Percentiles rank a stretch among this genome's conserved stretches.
Conservation (phyloP, 2,797 vertebrate species). For the Ctenopoma kingsleyae region DNA sequence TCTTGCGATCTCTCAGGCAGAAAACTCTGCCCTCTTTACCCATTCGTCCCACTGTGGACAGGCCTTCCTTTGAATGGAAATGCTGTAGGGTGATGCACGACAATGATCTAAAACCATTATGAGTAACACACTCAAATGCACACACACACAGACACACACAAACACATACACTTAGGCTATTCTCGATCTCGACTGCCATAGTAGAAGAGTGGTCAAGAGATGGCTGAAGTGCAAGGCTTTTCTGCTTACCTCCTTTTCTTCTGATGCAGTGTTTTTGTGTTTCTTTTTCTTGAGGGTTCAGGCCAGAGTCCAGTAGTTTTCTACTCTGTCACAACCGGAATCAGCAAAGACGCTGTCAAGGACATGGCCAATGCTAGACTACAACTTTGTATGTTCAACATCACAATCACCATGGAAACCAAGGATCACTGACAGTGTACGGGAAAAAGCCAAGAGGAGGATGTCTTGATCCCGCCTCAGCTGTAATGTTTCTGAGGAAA, state of each 20-base stretch:
- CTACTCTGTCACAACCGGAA: conserved; percentile 69
- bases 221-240: conserved; percentile 68
- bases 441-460: conserved; percentile 45
- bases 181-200: conserved; percentile 72
- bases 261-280: conserved; percentile 80
- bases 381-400: conserved; percentile 75
- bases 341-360: conserved; percentile 66
- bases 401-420: conserved; percentile 82
- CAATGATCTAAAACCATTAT: conserved; percentile 71
- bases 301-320: conserved; percentile 72
- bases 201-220: conserved; percentile 61
- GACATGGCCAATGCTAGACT: conserved; percentile 58
- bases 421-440: conserved; percentile 59
- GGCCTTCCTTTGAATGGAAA: conserved; percentile 73
- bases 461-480: conserved; percentile 59
- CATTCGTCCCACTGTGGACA: conserved; percentile 61
- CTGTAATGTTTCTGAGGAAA: conserved; percentile 56
- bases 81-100: conserved; percentile 71
- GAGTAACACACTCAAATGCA: conserved; percentile 48
- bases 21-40: conserved; percentile 74
- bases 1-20: conserved; percentile 70
- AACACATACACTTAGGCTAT: conserved; percentile 40
- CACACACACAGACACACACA: neutral
- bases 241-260: conserved; percentile 83
- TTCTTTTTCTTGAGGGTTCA: conserved; percentile 69